phyloP scores from a whole-genome alignment of 1,140 invertebrate genomes.

The Hycleus cichorii region DNA sequence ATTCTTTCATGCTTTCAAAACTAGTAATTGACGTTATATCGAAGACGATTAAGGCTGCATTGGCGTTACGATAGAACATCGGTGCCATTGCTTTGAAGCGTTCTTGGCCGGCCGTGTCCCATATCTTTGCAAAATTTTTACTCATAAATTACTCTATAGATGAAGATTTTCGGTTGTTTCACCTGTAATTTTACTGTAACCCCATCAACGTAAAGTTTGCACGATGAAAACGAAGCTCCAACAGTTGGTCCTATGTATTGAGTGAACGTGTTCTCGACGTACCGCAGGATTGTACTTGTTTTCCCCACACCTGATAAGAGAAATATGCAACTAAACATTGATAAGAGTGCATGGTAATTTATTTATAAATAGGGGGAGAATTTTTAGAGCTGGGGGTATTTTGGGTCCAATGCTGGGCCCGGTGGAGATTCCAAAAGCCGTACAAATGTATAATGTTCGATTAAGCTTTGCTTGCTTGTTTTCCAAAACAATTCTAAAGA shows the following conservation, averaged over 20 bases:
- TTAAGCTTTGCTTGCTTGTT: too few relatives aligned
- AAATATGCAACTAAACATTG: neutral
- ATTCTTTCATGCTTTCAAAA: constrained; percentile 67
- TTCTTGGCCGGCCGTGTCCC: constrained; percentile 89
- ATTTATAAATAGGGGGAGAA: too few relatives aligned
- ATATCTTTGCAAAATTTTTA: constrained; percentile 49
- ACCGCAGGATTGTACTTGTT: constrained; percentile 72
- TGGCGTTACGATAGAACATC: constrained; percentile 88
- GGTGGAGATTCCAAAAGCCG: neutral
- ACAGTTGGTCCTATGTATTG: constrained; percentile 72
- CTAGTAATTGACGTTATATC: constrained; percentile 70
- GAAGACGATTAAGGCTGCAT: constrained; percentile 80
- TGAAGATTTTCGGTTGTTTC: constrained; percentile 14
- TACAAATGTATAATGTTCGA: neutral
- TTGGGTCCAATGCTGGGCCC: too few relatives aligned
- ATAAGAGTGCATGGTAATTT: too few relatives aligned
- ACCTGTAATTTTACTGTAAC: constrained; percentile 68
- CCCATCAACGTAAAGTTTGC: constrained; percentile 64
- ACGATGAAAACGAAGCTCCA: constrained; percentile 82
- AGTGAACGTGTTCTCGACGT: constrained; percentile 69
- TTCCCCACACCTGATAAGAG: constrained; percentile 71
- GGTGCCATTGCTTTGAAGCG: constrained; percentile 81
- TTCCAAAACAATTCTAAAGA: too few relatives aligned
- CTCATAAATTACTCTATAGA: constrained; percentile 7
- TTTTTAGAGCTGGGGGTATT: too few relatives aligned